A percentile compares a stretch with the other conserved stretches of the same genome.
Conservation (phyloP, 1,140 invertebrate genomes). For the Zaprionus capensis region DNA sequence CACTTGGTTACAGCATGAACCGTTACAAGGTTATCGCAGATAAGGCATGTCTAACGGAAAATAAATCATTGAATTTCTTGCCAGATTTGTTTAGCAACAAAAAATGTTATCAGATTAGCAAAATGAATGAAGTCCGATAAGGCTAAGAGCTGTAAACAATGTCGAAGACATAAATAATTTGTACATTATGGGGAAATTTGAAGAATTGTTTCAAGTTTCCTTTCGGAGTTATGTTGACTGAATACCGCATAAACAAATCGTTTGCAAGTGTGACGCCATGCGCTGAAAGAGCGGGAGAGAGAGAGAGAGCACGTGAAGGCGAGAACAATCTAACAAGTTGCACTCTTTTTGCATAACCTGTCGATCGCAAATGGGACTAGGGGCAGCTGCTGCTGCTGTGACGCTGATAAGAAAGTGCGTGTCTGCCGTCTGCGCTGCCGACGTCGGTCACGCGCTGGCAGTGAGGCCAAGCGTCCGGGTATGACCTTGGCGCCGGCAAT, state of each 20-base stretch:
- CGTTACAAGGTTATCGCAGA: not conserved
- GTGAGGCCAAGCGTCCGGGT: not conserved
- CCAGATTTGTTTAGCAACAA: not conserved
- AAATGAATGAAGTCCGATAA: not conserved
- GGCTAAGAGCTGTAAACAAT: not conserved
- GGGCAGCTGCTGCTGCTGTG: not conserved
- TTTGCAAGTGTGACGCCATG: conserved; percentile 12
- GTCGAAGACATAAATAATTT: not conserved
- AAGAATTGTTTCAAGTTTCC: not conserved
- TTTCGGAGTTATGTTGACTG: not conserved
- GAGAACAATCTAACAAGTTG: not conserved
- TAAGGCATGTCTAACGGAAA: not conserved
- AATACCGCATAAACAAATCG: not conserved
- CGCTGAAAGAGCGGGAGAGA: not conserved
- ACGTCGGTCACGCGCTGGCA: conserved; percentile 42
- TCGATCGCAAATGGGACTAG: conserved; percentile 5
- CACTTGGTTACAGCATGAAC: not conserved
- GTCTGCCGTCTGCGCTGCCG: conserved; percentile 21
- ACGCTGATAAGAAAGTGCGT: conserved; percentile 45
- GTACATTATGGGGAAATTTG: not conserved
- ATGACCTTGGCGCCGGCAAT: conserved; percentile 47
- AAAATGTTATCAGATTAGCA: not conserved
- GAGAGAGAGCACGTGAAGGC: not conserved
- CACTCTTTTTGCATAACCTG: conserved; percentile 42
- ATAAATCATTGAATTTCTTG: not conserved